A percentile compares a stretch with the other conserved stretches of the same genome.
These are phyloP conservation scores for Plagodis dolabraria DNA, from an alignment of 2,888 invertebrate genomes.

Conservation along the genomic window DNA sequence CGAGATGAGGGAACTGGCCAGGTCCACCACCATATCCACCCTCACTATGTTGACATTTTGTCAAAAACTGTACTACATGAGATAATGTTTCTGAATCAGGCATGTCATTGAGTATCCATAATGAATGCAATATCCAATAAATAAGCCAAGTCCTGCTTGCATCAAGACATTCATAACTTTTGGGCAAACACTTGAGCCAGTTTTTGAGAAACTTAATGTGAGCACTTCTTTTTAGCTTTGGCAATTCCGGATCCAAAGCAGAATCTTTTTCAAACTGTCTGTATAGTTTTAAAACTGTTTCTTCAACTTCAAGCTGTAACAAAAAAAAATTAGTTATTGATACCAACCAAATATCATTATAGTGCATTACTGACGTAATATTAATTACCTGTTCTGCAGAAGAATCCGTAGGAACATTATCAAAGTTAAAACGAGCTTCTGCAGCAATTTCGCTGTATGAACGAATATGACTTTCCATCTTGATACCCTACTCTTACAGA, in stretches of 20 bases:
- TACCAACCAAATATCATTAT: no score
- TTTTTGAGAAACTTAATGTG: slow-evolving; percentile 88
- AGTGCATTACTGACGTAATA: no score
- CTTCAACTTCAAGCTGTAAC: slow-evolving; percentile 73
- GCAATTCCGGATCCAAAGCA: slow-evolving; percentile 79
- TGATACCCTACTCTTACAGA: slow-evolving; percentile 19
- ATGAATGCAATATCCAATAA: slow-evolving; percentile 97
- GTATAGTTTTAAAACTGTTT: slow-evolving; percentile 63
- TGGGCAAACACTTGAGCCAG: slow-evolving; percentile 88
- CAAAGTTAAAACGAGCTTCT: slow-evolving; percentile 84
- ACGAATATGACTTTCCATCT: slow-evolving; percentile 70
- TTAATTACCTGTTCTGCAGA: slow-evolving; percentile 71
- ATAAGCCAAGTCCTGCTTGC: slow-evolving; percentile 98
- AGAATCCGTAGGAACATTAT: slow-evolving; percentile 77
- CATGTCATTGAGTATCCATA: slow-evolving; percentile 87
- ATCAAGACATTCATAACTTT: slow-evolving; percentile 93
- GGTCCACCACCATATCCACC: slow-evolving; percentile 99
- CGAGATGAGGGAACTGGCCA: slow-evolving; percentile 95
- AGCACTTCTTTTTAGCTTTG: slow-evolving; percentile 86
- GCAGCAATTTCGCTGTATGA: slow-evolving; percentile 64
- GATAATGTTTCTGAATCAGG: slow-evolving; percentile 72
- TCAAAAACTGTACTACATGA: slow-evolving; percentile 67
- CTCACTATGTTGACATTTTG: slow-evolving; percentile 89
- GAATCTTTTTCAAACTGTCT: slow-evolving; percentile 74
- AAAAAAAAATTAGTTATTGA: background rate